phyloP scores from a whole-genome alignment of 2,797 vertebrate species.

The Platyrinchus mystaceus region DNA sequence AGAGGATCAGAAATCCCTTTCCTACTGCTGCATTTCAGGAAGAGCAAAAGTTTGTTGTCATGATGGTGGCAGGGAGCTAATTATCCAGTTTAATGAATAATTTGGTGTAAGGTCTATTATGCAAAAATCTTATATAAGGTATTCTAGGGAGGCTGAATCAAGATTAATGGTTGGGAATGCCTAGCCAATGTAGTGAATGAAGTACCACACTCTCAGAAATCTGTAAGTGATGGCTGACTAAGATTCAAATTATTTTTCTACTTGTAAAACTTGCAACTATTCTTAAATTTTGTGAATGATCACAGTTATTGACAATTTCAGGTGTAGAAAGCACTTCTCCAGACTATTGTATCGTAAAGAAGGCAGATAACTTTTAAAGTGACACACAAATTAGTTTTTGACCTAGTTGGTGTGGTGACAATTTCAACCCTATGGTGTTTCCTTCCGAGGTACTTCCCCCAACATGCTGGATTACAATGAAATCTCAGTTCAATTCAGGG shows the following conservation, averaged over 20 bases:
- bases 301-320: neutral
- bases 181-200: neutral
- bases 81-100: neutral
- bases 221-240: neutral
- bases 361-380: neutral
- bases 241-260: neutral
- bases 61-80: neutral
- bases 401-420: accelerated
- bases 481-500: neutral
- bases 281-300: neutral
- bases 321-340: neutral
- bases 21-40: neutral
- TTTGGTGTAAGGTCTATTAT: neutral
- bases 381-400: neutral
- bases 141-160: neutral
- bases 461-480: neutral
- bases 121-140: neutral
- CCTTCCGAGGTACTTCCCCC: neutral
- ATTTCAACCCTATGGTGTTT: neutral
- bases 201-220: neutral
- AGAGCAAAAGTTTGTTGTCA: neutral
- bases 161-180: neutral
- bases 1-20: neutral
- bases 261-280: neutral
- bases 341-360: neutral